Evolutionary conservation across 2,797 vertebrate species (phyloP).

Genomic region (Myiotriccus ornatus): DNA sequence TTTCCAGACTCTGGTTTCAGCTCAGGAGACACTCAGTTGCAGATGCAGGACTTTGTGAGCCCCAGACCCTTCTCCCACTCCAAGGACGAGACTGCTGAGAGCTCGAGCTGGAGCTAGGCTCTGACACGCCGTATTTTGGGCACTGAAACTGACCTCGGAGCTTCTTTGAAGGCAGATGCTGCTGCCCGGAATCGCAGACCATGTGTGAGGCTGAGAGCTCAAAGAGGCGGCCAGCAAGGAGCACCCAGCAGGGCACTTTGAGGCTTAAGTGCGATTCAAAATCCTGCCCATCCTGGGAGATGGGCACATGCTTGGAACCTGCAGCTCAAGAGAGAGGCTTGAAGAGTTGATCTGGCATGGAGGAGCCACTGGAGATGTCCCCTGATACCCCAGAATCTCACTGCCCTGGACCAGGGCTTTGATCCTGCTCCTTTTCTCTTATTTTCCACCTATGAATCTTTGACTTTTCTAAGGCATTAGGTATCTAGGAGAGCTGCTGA

Average conservation of each 20-base stretch:
- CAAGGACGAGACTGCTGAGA: neutral
- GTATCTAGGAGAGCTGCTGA: neutral
- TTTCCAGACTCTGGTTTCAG: neutral
- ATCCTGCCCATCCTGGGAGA: neutral
- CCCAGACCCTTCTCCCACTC: neutral
- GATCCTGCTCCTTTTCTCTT: neutral
- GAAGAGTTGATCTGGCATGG: neutral
- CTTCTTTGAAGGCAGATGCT: neutral
- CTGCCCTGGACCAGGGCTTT: neutral
- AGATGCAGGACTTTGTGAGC: neutral
- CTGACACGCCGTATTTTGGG: neutral
- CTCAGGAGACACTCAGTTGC: neutral
- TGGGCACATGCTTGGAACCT: neutral
- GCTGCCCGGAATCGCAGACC: neutral
- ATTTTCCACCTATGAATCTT: neutral
- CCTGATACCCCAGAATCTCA: neutral
- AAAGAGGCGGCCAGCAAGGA: neutral
- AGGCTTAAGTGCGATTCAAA: accelerated
- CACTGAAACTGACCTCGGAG: accelerated
- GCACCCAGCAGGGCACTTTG: accelerated
- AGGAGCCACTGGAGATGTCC: neutral
- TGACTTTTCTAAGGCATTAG: neutral
- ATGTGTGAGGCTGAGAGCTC: accelerated
- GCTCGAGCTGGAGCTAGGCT: neutral
- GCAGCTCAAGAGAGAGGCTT: neutral